These are phyloP conservation scores for Caenorhabditis briggsae DNA, from an alignment of 1,140 invertebrate species.

Conservation along the genomic window DNA sequence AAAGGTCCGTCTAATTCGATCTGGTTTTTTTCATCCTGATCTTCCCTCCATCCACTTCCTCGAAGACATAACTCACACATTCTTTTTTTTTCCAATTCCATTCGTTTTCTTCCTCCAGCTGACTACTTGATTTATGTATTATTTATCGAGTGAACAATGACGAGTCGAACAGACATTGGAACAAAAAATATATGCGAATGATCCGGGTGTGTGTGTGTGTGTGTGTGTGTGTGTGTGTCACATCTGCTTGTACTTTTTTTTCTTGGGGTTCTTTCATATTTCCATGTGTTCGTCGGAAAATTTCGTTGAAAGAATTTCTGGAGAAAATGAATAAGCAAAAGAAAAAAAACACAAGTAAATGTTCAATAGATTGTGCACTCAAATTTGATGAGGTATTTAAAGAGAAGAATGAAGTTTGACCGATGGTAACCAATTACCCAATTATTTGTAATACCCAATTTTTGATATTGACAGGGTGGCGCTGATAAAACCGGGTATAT, in stretches of 20 bases:
- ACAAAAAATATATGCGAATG: background rate
- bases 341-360: background rate
- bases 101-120: constrained; percentile 14
- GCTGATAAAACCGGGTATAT: too few species aligned
- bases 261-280: background rate
- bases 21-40: background rate
- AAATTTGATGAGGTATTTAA: too few species aligned
- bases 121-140: constrained; percentile 51
- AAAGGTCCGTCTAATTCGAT: background rate
- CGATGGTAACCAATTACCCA: too few species aligned
- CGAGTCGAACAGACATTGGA: background rate
- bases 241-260: constrained; percentile 5
- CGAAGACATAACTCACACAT: background rate
- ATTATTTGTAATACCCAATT: too few species aligned
- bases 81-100: background rate
- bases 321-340: background rate
- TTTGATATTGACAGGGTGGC: too few species aligned
- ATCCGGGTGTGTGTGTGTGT: background rate
- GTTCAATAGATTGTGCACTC: too few species aligned
- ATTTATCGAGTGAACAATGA: constrained; percentile 51
- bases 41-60: background rate
- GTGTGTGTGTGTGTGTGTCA: background rate
- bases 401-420: too few species aligned
- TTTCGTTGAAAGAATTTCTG: background rate
- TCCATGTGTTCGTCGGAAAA: constrained; percentile 5